phyloP scores from a whole-genome alignment of 2,888 invertebrate genomes.

The Eristalis tenax region DNA sequence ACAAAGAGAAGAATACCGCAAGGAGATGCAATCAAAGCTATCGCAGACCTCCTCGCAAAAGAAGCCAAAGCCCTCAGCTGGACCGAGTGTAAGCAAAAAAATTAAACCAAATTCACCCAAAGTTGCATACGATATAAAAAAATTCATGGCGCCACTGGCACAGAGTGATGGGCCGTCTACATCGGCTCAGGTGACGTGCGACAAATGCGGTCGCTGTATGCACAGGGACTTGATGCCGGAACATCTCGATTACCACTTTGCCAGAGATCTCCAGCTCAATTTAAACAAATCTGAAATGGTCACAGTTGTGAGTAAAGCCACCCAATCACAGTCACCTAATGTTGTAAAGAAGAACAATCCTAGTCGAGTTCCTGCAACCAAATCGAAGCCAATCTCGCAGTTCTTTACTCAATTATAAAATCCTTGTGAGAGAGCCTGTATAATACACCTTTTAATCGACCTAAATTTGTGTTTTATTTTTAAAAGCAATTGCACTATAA shows the following conservation, averaged over 20 bases:
- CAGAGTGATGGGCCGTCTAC: conserved; percentile 45
- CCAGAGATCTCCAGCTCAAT: conserved; percentile 48
- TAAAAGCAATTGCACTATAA: too few relatives aligned
- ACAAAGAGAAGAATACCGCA: conserved; percentile 80
- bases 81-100: conserved; percentile 76
- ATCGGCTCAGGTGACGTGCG: conserved; percentile 42
- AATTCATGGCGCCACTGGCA: conserved; percentile 55
- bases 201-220: conserved; percentile 46
- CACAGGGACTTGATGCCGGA: conserved; percentile 49
- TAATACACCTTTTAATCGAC: not conserved
- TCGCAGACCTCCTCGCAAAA: conserved; percentile 69
- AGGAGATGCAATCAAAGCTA: conserved; percentile 75
- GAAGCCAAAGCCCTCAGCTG: conserved; percentile 56
- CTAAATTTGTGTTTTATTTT: not conserved
- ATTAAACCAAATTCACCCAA: conserved; percentile 63
- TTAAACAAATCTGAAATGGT: conserved; percentile 50
- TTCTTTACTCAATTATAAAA: conserved; percentile 57
- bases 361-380: not conserved
- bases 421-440: not conserved
- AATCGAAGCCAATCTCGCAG: conserved; percentile 57
- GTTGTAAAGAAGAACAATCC: conserved; percentile 10
- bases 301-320: conserved; percentile 27
- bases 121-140: conserved; percentile 38
- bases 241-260: conserved; percentile 61
- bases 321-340: conserved; percentile 38